Conservation (phyloP, 2,797 vertebrate genomes). For the Thamnophis elegans region DNA sequence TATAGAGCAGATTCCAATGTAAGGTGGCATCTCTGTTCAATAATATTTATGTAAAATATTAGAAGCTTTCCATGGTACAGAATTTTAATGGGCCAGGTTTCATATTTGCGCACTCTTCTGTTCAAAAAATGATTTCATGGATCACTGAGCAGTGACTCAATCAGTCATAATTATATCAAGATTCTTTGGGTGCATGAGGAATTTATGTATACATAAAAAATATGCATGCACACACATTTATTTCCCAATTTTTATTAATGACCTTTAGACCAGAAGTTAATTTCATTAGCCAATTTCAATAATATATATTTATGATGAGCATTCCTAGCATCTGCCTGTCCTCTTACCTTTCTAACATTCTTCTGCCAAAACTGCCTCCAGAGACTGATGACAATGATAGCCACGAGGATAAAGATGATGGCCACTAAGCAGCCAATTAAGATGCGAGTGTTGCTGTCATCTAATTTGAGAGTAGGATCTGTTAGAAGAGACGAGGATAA, state of each 20-base stretch:
- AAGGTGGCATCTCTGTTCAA: not conserved
- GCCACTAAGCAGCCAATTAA: constrained; percentile 96
- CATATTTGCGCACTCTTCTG: not conserved
- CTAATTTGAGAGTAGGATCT: constrained; percentile 93
- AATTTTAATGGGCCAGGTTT: not conserved
- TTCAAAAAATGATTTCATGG: not conserved
- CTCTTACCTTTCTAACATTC: constrained; percentile 94
- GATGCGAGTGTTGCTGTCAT: constrained; percentile 96
- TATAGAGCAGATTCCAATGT: not conserved
- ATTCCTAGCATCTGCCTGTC: not conserved
- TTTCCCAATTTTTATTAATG: not conserved
- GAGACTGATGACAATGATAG: constrained; percentile 95
- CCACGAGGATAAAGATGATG: constrained; percentile 96
- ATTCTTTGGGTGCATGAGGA: not conserved
- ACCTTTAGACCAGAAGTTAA: not conserved
- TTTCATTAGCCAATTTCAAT: not conserved
- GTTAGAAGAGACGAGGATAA: not conserved
- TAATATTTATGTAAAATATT: not conserved
- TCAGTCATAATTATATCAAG: not conserved
- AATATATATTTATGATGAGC: not conserved
- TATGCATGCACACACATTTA: not conserved
- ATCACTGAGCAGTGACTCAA: not conserved
- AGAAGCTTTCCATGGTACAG: not conserved
- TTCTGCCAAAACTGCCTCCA: constrained; percentile 99
- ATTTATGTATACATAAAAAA: not conserved